Conservation (phyloP, 1,140 invertebrate genomes). For the Pristionchus pacificus region DNA sequence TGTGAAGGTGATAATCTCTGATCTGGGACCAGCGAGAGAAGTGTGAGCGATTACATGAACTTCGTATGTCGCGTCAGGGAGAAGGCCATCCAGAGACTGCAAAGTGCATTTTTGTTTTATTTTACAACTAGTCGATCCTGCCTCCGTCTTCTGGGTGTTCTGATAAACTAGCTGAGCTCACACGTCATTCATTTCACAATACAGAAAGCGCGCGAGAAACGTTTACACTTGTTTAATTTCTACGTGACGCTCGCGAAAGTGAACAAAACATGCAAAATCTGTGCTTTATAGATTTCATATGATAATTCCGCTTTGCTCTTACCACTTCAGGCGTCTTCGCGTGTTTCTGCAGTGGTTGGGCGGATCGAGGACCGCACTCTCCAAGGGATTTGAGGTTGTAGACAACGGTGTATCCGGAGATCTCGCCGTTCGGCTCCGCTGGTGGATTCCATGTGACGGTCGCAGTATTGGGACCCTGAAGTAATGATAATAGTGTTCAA, state of each 20-base stretch:
- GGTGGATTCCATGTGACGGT: slow-evolving; percentile 45
- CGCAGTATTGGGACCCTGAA: slow-evolving; percentile 36
- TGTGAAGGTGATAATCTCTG: slow-evolving; percentile 44
- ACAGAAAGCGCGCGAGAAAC: no score
- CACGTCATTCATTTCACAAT: no score
- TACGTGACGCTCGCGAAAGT: no score
- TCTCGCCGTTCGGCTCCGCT: slow-evolving; percentile 53
- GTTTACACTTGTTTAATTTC: no score
- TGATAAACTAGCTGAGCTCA: no score
- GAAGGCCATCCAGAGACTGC: slow-evolving; percentile 41
- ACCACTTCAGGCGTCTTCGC: slow-evolving; percentile 10
- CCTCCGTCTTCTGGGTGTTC: no score
- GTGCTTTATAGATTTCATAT: no score
- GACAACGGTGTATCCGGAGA: slow-evolving; percentile 56
- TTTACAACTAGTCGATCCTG: no score
- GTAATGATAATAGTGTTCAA: no score
- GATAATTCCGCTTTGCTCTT: no score
- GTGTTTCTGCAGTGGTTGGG: slow-evolving; percentile 43
- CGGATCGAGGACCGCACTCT: slow-evolving; percentile 46
- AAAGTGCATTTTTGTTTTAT: no score
- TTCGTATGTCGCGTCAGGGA: slow-evolving; percentile 56
- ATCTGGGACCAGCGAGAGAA: slow-evolving; percentile 48
- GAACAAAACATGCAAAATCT: no score
- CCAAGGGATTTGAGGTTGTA: slow-evolving; percentile 56
- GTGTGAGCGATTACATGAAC: slow-evolving; percentile 54